Evolutionary conservation across 2,888 invertebrate species (phyloP).

Genomic region (Eudasyphora cyanicolor): DNA sequence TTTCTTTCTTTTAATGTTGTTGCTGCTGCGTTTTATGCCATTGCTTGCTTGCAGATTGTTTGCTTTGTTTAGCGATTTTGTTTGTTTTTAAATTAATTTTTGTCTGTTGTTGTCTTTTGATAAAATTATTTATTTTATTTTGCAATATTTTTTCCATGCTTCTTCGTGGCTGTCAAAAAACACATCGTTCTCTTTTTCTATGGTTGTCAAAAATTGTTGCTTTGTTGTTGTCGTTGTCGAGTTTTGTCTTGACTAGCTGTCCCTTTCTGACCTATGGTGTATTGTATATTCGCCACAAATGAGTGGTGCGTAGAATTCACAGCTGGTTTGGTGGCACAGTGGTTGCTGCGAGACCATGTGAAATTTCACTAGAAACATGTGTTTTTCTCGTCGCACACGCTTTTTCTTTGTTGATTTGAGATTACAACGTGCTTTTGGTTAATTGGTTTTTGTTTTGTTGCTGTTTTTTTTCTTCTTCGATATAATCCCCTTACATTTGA

Average conservation of each 20-base stretch:
- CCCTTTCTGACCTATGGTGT: slow-evolving; percentile 20
- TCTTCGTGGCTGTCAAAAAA: slow-evolving; percentile 41
- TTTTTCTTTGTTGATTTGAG: too few relatives aligned
- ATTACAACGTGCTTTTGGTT: slow-evolving; percentile 38
- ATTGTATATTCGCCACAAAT: background rate
- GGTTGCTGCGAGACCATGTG: slow-evolving; percentile 49
- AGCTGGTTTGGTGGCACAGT: slow-evolving; percentile 53
- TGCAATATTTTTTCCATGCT: slow-evolving; percentile 23
- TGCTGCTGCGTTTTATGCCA: background rate
- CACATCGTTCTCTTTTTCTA: background rate
- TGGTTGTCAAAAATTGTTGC: slow-evolving; percentile 35
- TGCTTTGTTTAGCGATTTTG: background rate
- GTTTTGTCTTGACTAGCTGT: background rate
- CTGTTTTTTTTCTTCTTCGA: too few relatives aligned
- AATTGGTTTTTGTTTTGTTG: background rate
- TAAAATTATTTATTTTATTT: slow-evolving; percentile 26
- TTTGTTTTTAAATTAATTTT: slow-evolving; percentile 1
- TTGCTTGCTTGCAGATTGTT: background rate
- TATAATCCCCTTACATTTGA: background rate
- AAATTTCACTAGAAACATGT: slow-evolving; percentile 45
- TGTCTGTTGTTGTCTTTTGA: slow-evolving; percentile 7
- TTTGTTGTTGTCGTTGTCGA: background rate
- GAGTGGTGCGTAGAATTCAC: background rate
- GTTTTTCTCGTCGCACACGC: too few relatives aligned
- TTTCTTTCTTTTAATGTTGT: slow-evolving; percentile 3